Conservation (phyloP, 1,140 invertebrate genomes). For the Drosophila mayri region DNA sequence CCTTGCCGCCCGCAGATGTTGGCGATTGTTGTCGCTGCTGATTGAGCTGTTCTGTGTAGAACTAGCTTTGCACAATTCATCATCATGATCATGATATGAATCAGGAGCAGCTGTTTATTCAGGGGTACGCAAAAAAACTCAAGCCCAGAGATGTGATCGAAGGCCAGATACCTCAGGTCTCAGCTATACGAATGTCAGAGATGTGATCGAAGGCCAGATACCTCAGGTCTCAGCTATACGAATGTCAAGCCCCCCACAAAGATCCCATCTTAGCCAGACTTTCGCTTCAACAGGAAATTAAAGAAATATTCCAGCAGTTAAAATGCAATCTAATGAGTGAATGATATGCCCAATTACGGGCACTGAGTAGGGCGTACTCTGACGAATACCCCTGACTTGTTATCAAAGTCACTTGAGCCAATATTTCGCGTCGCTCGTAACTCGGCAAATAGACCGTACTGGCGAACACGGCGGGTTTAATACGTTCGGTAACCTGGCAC, state of each 20-base stretch:
- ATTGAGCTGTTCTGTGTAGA: conserved; percentile 56
- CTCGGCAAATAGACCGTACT: conserved; percentile 16
- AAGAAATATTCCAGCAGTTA: background rate
- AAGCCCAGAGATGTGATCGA: background rate
- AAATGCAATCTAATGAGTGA: background rate
- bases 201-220: background rate
- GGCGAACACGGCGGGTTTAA: conserved; percentile 27
- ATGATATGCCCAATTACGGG: conserved; percentile 6
- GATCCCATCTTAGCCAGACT: background rate
- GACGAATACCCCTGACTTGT: conserved; percentile 1
- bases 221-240: background rate
- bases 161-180: background rate
- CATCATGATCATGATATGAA: conserved; percentile 47
- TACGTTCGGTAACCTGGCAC: conserved; percentile 8
- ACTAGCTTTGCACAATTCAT: conserved; percentile 35
- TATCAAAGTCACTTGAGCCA: conserved; percentile 59
- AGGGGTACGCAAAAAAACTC: background rate
- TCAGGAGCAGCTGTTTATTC: conserved; percentile 51
- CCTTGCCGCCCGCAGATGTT: conserved; percentile 27
- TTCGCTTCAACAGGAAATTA: background rate
- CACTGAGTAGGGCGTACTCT: conserved; percentile 10
- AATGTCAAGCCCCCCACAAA: too few relatives aligned
- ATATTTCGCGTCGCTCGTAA: conserved; percentile 45
- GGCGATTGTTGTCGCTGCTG: conserved; percentile 45
- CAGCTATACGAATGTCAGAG: background rate